Conservation (phyloP, 1,140 invertebrate species). For the Neodiprion fabricii region DNA sequence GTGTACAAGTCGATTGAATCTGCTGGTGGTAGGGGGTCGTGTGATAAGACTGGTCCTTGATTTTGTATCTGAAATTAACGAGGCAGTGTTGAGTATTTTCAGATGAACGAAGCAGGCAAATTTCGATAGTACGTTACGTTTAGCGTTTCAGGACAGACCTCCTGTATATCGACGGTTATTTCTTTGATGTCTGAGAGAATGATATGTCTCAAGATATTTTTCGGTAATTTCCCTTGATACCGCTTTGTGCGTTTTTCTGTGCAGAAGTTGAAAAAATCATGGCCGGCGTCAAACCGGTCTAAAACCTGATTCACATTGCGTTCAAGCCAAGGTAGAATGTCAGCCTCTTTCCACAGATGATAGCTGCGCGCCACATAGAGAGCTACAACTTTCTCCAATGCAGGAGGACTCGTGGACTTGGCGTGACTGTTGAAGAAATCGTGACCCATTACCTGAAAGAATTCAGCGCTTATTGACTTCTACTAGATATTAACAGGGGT, state of each 20-base stretch:
- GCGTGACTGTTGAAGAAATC: slow-evolving; percentile 49
- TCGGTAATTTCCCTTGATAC: slow-evolving; percentile 72
- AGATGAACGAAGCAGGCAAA: slow-evolving; percentile 27
- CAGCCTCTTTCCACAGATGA: slow-evolving; percentile 81
- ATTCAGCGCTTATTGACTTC: neutral
- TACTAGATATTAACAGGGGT: slow-evolving; percentile 43
- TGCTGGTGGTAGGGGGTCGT: slow-evolving; percentile 81
- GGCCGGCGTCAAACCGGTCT: slow-evolving; percentile 67
- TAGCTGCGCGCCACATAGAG: slow-evolving; percentile 78
- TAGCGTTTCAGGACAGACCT: slow-evolving; percentile 48
- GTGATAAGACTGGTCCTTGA: slow-evolving; percentile 72
- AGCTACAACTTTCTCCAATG: slow-evolving; percentile 73
- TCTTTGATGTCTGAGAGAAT: slow-evolving; percentile 83
- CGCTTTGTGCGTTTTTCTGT: slow-evolving; percentile 67
- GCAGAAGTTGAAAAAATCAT: slow-evolving; percentile 68
- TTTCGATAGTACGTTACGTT: slow-evolving; percentile 48
- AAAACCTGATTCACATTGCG: slow-evolving; percentile 72
- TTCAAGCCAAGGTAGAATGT: slow-evolving; percentile 81
- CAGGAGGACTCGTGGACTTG: slow-evolving; percentile 57
- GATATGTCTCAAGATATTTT: slow-evolving; percentile 80
- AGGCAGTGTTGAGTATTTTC: neutral
- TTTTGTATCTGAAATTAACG: slow-evolving; percentile 58
- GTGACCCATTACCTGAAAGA: slow-evolving; percentile 43
- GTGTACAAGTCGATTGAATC: slow-evolving; percentile 79
- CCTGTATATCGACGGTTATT: slow-evolving; percentile 64